Percentiles rank a stretch among this genome's conserved stretches.
Evolutionary conservation across 2,113 vertebrate genomes (phyloP).

Genomic region (Myocastor coypus): DNA sequence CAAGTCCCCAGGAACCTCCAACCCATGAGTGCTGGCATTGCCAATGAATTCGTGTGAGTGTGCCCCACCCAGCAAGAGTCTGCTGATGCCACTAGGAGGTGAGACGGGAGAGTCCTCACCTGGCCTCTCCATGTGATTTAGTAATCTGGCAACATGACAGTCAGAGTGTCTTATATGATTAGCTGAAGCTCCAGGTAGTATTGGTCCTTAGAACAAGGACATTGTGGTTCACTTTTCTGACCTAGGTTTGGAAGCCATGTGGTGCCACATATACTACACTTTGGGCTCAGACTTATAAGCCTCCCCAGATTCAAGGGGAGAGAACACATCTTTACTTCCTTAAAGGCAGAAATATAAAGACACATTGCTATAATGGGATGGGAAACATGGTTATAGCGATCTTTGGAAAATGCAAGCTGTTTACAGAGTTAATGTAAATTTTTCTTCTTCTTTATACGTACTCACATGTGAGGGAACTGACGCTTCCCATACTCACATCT

Average conservation of each 20-base stretch:
- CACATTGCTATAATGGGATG: neutral
- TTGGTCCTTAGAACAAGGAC: neutral
- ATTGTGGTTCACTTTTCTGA: neutral
- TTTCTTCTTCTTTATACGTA: neutral
- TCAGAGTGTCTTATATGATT: neutral
- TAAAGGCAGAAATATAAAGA: neutral
- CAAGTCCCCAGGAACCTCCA: neutral
- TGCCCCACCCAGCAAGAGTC: neutral
- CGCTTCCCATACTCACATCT: neutral
- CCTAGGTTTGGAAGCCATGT: neutral
- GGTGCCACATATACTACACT: neutral
- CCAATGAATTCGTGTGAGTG: neutral
- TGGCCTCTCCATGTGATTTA: neutral
- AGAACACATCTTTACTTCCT: neutral
- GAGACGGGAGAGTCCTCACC: neutral
- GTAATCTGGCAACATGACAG: neutral
- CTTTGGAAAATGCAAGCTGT: neutral
- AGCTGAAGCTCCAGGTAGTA: neutral
- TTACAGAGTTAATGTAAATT: neutral
- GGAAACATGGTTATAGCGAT: neutral
- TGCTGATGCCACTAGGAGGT: neutral
- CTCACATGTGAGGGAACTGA: neutral
- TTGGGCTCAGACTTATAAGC: neutral
- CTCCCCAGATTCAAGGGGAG: neutral
- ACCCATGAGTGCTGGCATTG: neutral